Evolutionary conservation across 2,888 invertebrate species (phyloP), one percentile per base, ranked within the genome.

Genomic region (Xestia xanthographa): DNA sequence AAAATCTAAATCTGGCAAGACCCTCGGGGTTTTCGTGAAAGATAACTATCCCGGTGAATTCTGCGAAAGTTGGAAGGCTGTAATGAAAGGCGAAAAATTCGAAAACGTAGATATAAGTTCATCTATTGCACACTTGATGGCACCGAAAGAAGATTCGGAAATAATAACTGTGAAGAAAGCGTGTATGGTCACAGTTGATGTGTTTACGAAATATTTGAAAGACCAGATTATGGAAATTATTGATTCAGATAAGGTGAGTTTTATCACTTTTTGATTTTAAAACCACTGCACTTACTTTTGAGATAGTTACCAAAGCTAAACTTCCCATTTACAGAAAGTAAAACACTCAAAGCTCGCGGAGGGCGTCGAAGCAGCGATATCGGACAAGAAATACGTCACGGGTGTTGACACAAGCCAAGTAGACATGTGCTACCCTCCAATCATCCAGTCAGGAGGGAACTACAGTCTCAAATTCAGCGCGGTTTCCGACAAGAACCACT

Each of bases 221-320:
- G 99, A 99, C 94, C 99, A 99, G 95, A 98, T 99, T 85, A 99
- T 99, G 98, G 99, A 99, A 94, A 99, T 99, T 87, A 99, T 99
- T 92, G 99, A 99, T 97, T 98, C 99, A 8, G 99, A 99, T 93
- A 99, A 98, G 97, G 98, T 98, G 93, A 92, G 89, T 82, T 50
- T 20, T 43, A 3, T 11, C 5, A n/a, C 14, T 26, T 34, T 14
- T 45, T 41, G 41, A 41, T 41, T 77, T 22, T 14, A 17, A 66
- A 66, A n/a, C 17, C 8, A 5, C 3, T 12, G 22, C 2, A 38
- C 6, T 22, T 34, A 38, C 17, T 63, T 53, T 63, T 14, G n/a
- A 63, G 5, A 63, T 63, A 41, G 26, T 9, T 8, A 12, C 22
- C 45, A 48, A 65, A 22, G 1, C 22, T 34, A n/a, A 43, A 17